A percentile compares a stretch with the other conserved stretches of the same genome.
Evolutionary conservation across 2,888 invertebrate species (phyloP).

Genomic region (Pseudanteris insignis): DNA sequence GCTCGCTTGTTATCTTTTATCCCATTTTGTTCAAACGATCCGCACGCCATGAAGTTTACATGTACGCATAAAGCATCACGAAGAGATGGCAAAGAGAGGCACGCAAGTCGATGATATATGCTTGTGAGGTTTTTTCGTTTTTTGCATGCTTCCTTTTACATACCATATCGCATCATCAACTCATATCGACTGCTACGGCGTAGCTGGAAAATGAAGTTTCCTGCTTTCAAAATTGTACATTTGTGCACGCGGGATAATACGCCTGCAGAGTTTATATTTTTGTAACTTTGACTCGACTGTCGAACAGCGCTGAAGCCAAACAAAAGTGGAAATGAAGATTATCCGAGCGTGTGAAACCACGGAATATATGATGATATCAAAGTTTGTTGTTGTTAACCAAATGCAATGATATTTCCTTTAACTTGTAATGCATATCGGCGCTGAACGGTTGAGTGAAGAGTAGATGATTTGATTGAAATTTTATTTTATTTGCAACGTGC

Average conservation of each 20-base stretch:
- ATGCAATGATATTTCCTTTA: too few species aligned
- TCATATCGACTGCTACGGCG: conserved; percentile 38
- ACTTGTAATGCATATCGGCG: too few species aligned
- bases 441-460: too few species aligned
- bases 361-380: too few species aligned
- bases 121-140: conserved; percentile 58
- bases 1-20: conserved; percentile 50
- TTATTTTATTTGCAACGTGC: too few species aligned
- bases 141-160: conserved; percentile 45
- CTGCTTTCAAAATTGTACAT: conserved; percentile 43
- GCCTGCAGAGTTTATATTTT: too few species aligned
- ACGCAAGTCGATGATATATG: conserved; percentile 60
- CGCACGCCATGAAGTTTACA: conserved; percentile 39
- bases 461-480: too few species aligned
- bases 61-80: conserved; percentile 43
- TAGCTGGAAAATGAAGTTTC: conserved; percentile 44
- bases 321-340: too few species aligned
- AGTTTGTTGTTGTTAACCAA: too few species aligned
- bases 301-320: too few species aligned
- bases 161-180: conserved; percentile 44
- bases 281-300: too few species aligned
- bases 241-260: conserved; percentile 23
- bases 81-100: conserved; percentile 54
- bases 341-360: too few species aligned
- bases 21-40: conserved; percentile 34